phyloP scores from a whole-genome alignment of 2,888 invertebrate species.

The Xanthia icteritia region DNA sequence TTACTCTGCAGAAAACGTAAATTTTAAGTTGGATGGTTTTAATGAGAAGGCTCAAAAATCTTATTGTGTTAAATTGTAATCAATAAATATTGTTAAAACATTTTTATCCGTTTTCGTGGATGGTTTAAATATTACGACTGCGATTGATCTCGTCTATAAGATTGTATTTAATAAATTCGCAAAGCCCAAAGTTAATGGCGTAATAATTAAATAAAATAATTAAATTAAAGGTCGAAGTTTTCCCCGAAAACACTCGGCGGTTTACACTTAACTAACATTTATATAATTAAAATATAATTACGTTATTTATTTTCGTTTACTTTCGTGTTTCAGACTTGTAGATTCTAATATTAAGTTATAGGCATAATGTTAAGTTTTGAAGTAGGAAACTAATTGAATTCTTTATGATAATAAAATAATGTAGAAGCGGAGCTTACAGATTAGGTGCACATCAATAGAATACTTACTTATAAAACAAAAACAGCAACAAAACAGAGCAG shows the following conservation, averaged over 20 bases:
- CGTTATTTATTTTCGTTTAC: background rate
- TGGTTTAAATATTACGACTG: background rate
- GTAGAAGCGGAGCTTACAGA: background rate
- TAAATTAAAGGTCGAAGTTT: background rate
- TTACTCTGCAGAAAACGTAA: constrained; percentile 3
- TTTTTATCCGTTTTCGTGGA: background rate
- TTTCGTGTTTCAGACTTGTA: background rate
- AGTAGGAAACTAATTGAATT: background rate
- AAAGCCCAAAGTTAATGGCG: background rate
- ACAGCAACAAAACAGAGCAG: background rate
- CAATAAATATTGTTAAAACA: too few species aligned
- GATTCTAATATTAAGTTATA: background rate
- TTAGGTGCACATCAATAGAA: background rate
- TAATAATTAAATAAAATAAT: too few species aligned
- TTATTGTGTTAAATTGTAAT: background rate
- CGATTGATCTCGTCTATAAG: background rate
- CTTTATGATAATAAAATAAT: background rate
- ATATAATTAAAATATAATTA: background rate
- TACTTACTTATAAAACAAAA: background rate
- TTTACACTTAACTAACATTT: background rate
- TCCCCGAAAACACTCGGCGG: background rate
- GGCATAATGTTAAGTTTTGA: background rate
- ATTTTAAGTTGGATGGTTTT: constrained; percentile 7
- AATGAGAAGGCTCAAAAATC: constrained; percentile 3
- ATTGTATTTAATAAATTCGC: background rate